Base-by-base conservation (phyloP, 2,113 vertebrate species). In the Oreochromis spilurus region DNA sequence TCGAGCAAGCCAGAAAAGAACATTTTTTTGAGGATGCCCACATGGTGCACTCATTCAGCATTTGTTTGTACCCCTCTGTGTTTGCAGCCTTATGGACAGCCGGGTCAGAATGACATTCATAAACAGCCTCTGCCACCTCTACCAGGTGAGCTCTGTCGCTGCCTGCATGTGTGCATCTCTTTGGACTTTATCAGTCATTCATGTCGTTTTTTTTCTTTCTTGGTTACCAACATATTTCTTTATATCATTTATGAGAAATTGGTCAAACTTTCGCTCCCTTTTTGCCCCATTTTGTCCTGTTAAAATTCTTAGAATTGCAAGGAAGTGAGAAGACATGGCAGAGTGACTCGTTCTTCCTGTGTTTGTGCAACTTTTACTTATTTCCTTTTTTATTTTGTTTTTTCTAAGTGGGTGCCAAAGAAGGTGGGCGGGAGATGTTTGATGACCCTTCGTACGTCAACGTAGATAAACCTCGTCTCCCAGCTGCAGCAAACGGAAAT, bases 361-460 rank as follows among this genome's bases (percentile, higher is more conserved):
- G 17, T 57, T 26, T 81, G 8, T 43, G 45, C 21, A 34, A 75
- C 1, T 55, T 86, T 14, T 31, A 79, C 1, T 80, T 84, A 16
- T 72, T 88, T 45, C 9, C 19, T 67, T 38, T 65, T 75, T 1
- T 4, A 17, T 58, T 86, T 17, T 26, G 60, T 1, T 78, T 83
- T 31, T 75, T 88, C 34, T 52, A 19, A 96, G 94, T 95, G 0
- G 92, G 96, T 52, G 95, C 91, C 31, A 97, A 97, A 94, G 95
- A 96, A 40, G 90, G 75, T 3, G 96, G 38, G 14, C 90, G 4
- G 0, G 98, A 98, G 36, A 94, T 98, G 53, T 98, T 99, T 4
- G 98, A 99, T 54, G 98, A 99, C 87, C 98, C 98, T 0, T 99
- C 98, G 0, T 99, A 99, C 0, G 98, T 99, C 87, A 99, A 99